Evolutionary conservation across 2,888 invertebrate genomes (phyloP).

Genomic region (Euclidia mi): DNA sequence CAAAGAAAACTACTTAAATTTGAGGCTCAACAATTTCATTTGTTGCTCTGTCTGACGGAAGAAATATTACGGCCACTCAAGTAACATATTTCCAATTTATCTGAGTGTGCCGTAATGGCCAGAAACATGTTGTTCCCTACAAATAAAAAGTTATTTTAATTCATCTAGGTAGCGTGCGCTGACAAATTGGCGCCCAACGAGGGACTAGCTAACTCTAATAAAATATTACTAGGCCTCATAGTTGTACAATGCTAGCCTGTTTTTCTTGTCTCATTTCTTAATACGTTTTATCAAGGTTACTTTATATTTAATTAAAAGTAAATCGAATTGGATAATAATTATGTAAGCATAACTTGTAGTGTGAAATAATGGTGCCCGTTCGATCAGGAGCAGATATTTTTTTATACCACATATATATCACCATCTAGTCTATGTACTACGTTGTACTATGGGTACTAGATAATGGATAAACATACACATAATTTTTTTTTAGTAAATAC

Average conservation of each 20-base stretch:
- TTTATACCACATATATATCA: no score
- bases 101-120: constrained; percentile 21
- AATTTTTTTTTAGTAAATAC: no score
- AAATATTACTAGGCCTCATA: constrained; percentile 23
- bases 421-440: no score
- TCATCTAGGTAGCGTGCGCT: constrained; percentile 32
- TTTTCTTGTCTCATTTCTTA: constrained; percentile 21
- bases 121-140: constrained; percentile 28
- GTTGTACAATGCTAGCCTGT: background rate
- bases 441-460: no score
- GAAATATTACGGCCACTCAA: constrained; percentile 1
- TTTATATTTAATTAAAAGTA: no score
- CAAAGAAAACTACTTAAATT: no score
- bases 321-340: no score
- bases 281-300: background rate
- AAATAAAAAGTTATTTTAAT: constrained; percentile 43
- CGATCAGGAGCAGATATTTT: no score
- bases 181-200: constrained; percentile 50
- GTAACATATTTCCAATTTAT: constrained; percentile 24
- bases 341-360: no score
- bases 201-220: constrained; percentile 28
- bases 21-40: background rate
- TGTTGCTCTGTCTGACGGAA: background rate
- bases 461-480: no score
- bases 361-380: no score